Conservation (phyloP, 2,888 invertebrate species). For the Sesamia inferens region DNA sequence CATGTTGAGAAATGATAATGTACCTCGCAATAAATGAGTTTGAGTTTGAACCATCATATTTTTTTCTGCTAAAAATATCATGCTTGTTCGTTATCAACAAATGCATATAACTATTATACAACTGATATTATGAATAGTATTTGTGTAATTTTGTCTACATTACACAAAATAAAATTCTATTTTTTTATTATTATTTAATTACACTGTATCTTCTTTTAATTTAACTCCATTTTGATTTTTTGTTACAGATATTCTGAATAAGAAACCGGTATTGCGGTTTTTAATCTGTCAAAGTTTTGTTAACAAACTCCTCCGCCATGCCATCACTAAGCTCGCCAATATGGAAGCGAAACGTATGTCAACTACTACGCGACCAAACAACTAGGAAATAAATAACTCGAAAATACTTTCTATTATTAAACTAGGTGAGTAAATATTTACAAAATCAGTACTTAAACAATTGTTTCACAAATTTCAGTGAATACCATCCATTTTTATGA, state of each 20-base stretch:
- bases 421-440: conserved; percentile 81
- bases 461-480: conserved; percentile 45
- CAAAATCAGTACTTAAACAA: conserved; percentile 48
- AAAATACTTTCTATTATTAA: conserved; percentile 76
- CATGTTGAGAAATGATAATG: not conserved
- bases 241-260: not conserved
- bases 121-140: no score
- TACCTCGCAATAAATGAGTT: no score
- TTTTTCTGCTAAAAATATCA: not conserved
- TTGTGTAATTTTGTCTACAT: not conserved
- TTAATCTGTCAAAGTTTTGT: conserved; percentile 16
- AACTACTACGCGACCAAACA: conserved; percentile 83
- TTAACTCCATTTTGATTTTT: not conserved
- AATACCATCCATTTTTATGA: conserved; percentile 29
- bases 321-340: conserved; percentile 83
- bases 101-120: not conserved
- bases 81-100: not conserved
- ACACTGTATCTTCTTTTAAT: no score
- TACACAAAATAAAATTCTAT: no score
- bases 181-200: no score
- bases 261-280: conserved; percentile 60
- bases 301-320: conserved; percentile 24
- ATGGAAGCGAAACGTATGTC: conserved; percentile 88
- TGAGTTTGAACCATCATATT: not conserved
- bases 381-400: conserved; percentile 85